phyloP scores from a whole-genome alignment of 1,140 invertebrate genomes.

The Plodia interpunctella region DNA sequence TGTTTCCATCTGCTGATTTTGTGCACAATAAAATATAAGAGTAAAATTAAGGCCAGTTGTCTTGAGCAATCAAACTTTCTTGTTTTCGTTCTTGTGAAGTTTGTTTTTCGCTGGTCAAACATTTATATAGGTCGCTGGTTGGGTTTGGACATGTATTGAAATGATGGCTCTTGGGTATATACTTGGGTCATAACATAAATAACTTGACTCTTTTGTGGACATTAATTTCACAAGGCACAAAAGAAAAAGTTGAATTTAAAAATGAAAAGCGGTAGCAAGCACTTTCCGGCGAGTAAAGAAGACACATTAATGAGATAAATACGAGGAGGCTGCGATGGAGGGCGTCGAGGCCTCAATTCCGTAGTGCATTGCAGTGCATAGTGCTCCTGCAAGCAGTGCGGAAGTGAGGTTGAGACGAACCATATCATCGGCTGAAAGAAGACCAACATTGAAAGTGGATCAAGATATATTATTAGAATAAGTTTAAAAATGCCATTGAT shows the following conservation, averaged over 20 bases:
- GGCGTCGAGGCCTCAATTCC: slow-evolving; percentile 87
- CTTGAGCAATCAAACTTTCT: background rate
- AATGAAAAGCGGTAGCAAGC: too few relatives aligned
- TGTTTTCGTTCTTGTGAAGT: background rate
- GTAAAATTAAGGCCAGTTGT: background rate
- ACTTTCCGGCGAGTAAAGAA: too few relatives aligned
- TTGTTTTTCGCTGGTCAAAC: background rate
- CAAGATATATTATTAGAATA: too few relatives aligned
- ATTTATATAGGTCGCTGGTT: background rate
- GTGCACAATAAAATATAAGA: background rate
- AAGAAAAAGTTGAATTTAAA: too few relatives aligned
- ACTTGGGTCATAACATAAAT: too few relatives aligned
- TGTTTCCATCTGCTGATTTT: background rate
- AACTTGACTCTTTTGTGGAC: too few relatives aligned
- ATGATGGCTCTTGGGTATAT: too few relatives aligned
- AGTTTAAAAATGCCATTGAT: too few relatives aligned
- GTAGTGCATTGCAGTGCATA: slow-evolving; percentile 95
- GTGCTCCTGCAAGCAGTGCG: slow-evolving; percentile 91
- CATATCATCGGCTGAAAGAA: slow-evolving; percentile 39
- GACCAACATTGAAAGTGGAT: background rate
- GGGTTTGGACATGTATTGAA: too few relatives aligned
- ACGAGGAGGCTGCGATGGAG: slow-evolving; percentile 17
- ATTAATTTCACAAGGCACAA: too few relatives aligned
- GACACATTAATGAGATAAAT: too few relatives aligned
- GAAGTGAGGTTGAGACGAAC: slow-evolving; percentile 85